Evolutionary conservation across 2,113 vertebrate species (phyloP).

Genomic region (Corvus hawaiiensis): DNA sequence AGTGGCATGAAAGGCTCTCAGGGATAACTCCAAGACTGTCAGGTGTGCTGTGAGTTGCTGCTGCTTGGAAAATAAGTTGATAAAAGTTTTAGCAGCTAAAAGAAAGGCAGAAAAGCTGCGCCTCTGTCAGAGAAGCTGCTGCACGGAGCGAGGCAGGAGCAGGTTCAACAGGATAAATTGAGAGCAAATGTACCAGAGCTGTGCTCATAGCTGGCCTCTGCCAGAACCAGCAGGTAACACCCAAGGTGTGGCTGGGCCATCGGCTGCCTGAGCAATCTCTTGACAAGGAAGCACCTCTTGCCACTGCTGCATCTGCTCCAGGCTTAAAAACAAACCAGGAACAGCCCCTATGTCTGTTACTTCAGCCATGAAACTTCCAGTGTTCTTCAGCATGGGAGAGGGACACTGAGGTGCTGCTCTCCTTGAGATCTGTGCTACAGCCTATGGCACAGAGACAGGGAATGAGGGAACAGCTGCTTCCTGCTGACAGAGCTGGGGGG

Average conservation of each 20-base stretch:
- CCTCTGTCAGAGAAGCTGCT: neutral
- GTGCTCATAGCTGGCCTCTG: neutral
- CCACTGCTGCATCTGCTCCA: accelerated
- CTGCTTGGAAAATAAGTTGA: neutral
- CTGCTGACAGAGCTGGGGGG: neutral
- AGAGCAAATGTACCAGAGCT: neutral
- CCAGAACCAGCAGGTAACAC: neutral
- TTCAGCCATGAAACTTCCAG: neutral
- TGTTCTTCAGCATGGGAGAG: neutral
- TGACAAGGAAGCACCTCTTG: neutral
- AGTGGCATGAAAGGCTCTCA: neutral
- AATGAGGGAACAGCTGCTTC: neutral
- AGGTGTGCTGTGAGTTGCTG: neutral
- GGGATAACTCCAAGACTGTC: neutral
- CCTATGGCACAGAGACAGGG: neutral
- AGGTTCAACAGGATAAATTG: conserved; percentile 10
- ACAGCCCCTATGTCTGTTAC: neutral
- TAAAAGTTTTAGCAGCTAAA: neutral
- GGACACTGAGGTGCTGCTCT: neutral
- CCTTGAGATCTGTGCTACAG: neutral
- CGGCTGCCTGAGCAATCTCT: neutral
- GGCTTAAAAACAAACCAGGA: neutral
- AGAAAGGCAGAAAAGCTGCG: neutral
- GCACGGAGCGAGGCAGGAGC: neutral
- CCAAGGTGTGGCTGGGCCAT: neutral